Evolutionary conservation across 2,113 vertebrate genomes (phyloP).

Genomic region (Ellobius talpinus): DNA sequence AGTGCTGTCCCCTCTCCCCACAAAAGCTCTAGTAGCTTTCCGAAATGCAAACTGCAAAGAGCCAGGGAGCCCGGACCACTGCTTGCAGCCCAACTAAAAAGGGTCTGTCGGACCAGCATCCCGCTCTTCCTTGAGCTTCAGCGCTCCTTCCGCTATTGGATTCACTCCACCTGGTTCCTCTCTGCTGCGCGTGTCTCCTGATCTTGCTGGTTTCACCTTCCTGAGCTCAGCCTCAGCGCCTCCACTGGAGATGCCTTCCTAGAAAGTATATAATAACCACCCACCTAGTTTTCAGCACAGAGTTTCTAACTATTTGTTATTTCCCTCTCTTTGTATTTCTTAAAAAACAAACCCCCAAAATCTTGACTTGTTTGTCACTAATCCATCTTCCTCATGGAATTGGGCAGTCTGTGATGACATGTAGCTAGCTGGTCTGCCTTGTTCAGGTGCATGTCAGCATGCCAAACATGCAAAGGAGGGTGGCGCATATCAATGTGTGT

Average conservation of each 20-base stretch:
- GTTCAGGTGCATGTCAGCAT: not conserved
- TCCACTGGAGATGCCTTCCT: not conserved
- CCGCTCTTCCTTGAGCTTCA: not conserved
- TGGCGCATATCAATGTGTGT: not conserved
- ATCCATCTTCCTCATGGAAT: not conserved
- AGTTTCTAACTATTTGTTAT: not conserved
- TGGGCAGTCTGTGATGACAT: not conserved
- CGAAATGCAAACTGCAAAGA: not conserved
- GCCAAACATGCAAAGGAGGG: not conserved
- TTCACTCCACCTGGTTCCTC: not conserved
- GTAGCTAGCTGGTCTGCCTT: not conserved
- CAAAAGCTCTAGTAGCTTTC: not conserved
- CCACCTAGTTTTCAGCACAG: fast-evolving
- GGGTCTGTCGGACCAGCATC: not conserved
- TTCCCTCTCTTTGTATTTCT: slow-evolving; percentile 6
- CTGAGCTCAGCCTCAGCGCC: not conserved
- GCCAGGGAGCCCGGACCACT: not conserved
- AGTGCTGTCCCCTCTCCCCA: not conserved
- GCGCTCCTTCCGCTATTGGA: not conserved
- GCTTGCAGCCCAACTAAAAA: not conserved
- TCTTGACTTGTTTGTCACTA: not conserved
- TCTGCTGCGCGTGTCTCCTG: not conserved
- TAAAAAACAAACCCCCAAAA: not conserved
- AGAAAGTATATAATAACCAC: not conserved
- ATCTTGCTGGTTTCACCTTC: not conserved